These are phyloP conservation scores for Aphidius colemani DNA, from an alignment of 2,888 invertebrate species.

Conservation along the genomic window DNA sequence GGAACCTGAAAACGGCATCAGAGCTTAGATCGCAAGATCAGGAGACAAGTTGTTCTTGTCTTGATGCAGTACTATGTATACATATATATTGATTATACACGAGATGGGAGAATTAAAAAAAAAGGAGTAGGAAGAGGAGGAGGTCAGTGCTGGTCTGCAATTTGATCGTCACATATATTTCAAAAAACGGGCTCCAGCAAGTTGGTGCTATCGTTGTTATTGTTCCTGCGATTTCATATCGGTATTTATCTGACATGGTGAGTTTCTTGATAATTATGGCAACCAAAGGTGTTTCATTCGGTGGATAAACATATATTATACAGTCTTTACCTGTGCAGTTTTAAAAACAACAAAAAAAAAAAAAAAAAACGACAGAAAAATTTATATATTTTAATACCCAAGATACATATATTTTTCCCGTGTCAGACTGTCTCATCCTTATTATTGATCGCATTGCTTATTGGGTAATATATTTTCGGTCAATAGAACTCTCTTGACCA, in stretches of 20 bases:
- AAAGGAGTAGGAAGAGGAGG: background rate
- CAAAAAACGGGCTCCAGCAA: conserved; percentile 9
- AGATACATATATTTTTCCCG: too few species aligned
- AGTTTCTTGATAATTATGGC: conserved; percentile 39
- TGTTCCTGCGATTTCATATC: conserved; percentile 37
- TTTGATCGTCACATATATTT: conserved; percentile 38
- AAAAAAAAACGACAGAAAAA: background rate
- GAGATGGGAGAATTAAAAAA: conserved; percentile 8
- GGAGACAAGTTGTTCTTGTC: too few species aligned
- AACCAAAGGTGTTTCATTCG: conserved; percentile 30
- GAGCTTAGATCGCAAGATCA: too few species aligned
- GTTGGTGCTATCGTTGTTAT: conserved; percentile 35
- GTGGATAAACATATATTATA: conserved; percentile 32
- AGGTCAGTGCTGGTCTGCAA: conserved; percentile 30
- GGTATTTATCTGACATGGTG: conserved; percentile 19
- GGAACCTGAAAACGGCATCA: too few species aligned
- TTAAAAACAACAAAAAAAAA: background rate
- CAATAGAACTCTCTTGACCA: too few species aligned
- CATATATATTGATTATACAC: background rate
- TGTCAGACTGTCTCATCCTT: too few species aligned
- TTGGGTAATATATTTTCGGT: too few species aligned
- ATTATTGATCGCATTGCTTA: too few species aligned
- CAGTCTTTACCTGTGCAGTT: conserved; percentile 23
- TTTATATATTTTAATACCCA: too few species aligned
- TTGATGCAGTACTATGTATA: too few species aligned